phyloP scores from a whole-genome alignment of 2,888 invertebrate species.

The Nesidiocoris tenuis region DNA sequence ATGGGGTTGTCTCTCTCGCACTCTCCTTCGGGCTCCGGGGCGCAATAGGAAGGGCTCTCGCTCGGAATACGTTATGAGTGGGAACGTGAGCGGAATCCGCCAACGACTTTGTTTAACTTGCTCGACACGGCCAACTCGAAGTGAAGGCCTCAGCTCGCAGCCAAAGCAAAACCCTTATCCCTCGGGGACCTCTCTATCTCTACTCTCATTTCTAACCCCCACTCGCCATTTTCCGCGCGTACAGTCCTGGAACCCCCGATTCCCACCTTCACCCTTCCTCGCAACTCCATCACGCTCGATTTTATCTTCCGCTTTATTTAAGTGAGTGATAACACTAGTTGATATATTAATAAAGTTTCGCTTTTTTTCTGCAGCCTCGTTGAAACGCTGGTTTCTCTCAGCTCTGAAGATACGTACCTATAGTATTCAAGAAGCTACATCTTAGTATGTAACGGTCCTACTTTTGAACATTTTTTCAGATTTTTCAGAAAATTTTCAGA shows the following conservation, averaged over 20 bases:
- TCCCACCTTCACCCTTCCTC: too few species aligned
- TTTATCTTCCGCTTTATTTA: too few species aligned
- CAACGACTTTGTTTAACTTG: constrained; percentile 32
- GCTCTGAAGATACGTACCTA: too few species aligned
- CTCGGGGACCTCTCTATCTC: constrained; percentile 8
- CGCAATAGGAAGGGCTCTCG: neutral
- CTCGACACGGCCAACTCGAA: constrained; percentile 43
- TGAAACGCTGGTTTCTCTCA: too few species aligned
- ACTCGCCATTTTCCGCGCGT: neutral
- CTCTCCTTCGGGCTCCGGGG: constrained; percentile 12
- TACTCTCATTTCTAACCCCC: neutral
- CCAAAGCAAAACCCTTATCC: neutral
- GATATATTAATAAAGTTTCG: too few species aligned
- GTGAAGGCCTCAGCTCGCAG: constrained; percentile 27
- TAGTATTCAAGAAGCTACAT: too few species aligned
- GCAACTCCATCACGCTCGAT: too few species aligned
- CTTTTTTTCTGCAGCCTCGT: constrained; percentile 8
- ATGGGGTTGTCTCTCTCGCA: neutral
- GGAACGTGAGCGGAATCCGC: constrained; percentile 41
- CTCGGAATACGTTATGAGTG: constrained; percentile 45
- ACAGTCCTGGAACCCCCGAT: too few species aligned
- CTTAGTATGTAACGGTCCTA: too few species aligned
- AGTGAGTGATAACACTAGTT: too few species aligned
- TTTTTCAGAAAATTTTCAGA: too few species aligned
- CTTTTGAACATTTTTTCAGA: too few species aligned